Conservation (phyloP, 2,113 vertebrate species). For the Smithornis capensis region DNA sequence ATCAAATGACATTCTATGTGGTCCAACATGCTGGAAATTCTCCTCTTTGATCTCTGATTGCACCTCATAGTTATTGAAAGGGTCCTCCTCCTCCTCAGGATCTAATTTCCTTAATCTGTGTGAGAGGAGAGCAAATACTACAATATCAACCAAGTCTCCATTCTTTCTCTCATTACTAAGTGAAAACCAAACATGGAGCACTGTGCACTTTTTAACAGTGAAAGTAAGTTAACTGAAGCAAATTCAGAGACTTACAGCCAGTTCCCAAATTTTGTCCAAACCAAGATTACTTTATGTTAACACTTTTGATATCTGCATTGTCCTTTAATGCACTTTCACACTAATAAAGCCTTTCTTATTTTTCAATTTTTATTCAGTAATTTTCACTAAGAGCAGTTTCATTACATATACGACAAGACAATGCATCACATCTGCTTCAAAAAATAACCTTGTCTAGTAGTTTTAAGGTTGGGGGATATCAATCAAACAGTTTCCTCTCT, state of each 20-base stretch:
- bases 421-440: neutral
- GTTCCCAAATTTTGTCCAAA: neutral
- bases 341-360: neutral
- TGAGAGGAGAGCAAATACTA: neutral
- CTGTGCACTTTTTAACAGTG: neutral
- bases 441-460: neutral
- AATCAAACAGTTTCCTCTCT: neutral
- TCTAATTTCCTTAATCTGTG: constrained; percentile 89
- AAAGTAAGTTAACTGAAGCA: neutral
- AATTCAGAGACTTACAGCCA: neutral
- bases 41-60: constrained; percentile 84
- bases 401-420: neutral
- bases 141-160: neutral
- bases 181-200: neutral
- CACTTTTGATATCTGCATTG: neutral
- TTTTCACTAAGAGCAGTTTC: neutral
- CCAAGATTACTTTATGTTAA: neutral
- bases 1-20: constrained; percentile 76
- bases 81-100: constrained; percentile 91
- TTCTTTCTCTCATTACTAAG: neutral
- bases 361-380: neutral
- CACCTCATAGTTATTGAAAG: constrained; percentile 85
- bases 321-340: neutral
- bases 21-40: constrained; percentile 74
- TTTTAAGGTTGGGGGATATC: neutral